Base-by-base conservation (phyloP, 2,888 invertebrate species). In the Agriopis aurantiaria region DNA sequence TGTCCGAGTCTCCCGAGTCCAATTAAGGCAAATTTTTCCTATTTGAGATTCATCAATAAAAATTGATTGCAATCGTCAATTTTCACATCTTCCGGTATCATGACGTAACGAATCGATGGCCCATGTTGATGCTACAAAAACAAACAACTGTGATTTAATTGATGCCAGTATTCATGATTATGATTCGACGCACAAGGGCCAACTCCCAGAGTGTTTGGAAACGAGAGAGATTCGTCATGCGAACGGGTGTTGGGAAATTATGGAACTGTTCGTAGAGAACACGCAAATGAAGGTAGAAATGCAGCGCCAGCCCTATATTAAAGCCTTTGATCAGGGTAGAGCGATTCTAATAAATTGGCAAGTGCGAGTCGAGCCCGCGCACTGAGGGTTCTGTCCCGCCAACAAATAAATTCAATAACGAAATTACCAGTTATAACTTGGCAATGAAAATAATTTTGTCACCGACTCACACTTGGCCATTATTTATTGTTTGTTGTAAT, bases 141-240 rank as follows among this genome's bases (percentile, higher is more conserved):
- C 52, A 62, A 62, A 23, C 40, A 59, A 48, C 59, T 12, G 33
- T 33, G 10, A 11, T 11, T 49, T 63, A 48, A 52, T 67, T 61
- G 64, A 23, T 68, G 65, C 57, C 45, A 65, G 61, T 68, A 40
- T 56, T 61, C n/a, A 48, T n/a, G n/a, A n/a, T 58, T 73, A 52
- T 59, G 65, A 76, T 72, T 69, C 64, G 59, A 52, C 40, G 2
- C 46, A 46, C 43, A 53, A 68, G 63, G 52, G 58, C 60, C 41
- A 45, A 14, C 4, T 61, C 61, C 10, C 51, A 57, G 3, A 8
- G 46, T 41, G 11, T 68, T 63, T 46, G 43, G 46, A 51, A 68
- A 62, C 33, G 17, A 57, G 52, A 12, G 40, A 68, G 40, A 61
- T 43, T 49, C 8, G 68, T 7, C 53, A 40, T 63, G 52, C 56